These are phyloP conservation scores for Ibycter americanus DNA, from an alignment of 2,797 vertebrate species.

Conservation along the genomic window DNA sequence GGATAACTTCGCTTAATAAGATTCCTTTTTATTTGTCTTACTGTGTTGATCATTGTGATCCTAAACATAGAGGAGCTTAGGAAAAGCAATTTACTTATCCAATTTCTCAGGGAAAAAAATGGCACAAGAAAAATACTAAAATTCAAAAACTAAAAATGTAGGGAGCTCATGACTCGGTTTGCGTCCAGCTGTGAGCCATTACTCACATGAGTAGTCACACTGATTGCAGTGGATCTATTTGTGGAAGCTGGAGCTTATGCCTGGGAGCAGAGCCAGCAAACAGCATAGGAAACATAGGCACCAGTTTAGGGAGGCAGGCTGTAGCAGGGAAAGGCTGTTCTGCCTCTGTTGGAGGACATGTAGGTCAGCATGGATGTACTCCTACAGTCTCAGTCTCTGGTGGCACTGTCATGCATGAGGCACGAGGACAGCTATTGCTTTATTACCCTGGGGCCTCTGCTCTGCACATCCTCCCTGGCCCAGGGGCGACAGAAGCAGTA, in stretches of 20 bases:
- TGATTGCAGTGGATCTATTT: constrained; percentile 45
- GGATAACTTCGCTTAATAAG: not conserved
- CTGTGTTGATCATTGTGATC: constrained; percentile 6
- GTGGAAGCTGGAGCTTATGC: not conserved
- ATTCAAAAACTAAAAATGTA: not conserved
- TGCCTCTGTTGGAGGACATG: not conserved
- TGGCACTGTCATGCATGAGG: accelerated
- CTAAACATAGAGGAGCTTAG: not conserved
- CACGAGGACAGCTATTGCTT: not conserved
- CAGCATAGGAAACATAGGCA: not conserved
- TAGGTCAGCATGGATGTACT: not conserved
- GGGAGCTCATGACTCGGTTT: constrained; percentile 5
- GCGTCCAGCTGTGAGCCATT: constrained; percentile 50
- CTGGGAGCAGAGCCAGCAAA: not conserved
- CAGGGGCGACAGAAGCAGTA: not conserved
- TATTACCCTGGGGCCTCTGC: not conserved
- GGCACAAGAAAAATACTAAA: not conserved
- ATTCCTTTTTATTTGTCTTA: not conserved
- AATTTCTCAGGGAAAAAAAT: not conserved
- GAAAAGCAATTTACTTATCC: constrained; percentile 22
- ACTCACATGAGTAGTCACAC: constrained; percentile 40
- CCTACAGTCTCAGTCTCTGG: not conserved
- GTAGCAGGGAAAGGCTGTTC: not conserved
- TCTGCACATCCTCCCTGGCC: not conserved
- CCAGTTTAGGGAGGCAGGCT: not conserved